These are phyloP conservation scores for Cyprinodon brontotheroides DNA, from an alignment of 2,113 vertebrate genomes.

Conservation along the genomic window DNA sequence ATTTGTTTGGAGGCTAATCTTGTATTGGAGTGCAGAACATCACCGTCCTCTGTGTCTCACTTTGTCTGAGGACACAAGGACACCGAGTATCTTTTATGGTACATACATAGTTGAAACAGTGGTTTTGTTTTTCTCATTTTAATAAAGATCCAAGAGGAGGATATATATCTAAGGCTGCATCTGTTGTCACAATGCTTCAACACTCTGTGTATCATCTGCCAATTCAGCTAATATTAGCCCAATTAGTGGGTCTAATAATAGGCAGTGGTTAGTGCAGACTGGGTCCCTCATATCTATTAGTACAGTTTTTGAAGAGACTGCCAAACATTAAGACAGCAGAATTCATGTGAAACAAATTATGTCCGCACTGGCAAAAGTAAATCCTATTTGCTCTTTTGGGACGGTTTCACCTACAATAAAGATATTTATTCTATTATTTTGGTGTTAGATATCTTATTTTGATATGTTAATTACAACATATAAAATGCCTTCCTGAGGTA, in stretches of 20 bases:
- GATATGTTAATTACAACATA: too few species aligned
- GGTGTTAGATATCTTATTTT: too few species aligned
- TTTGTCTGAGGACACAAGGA: neutral
- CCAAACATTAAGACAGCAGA: too few species aligned
- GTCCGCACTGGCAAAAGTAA: neutral
- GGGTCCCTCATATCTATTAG: slow-evolving; percentile 29
- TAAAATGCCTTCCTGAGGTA: too few species aligned
- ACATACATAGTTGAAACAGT: neutral
- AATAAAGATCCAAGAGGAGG: slow-evolving; percentile 60
- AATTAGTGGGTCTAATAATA: slow-evolving; percentile 2
- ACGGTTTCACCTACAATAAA: too few species aligned
- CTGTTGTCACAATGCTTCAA: slow-evolving; percentile 53
- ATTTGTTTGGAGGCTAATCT: slow-evolving; percentile 43
- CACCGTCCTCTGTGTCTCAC: slow-evolving; percentile 16
- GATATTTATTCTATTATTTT: too few species aligned
- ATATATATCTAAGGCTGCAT: slow-evolving; percentile 50
- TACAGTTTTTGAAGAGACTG: too few species aligned
- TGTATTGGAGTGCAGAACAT: slow-evolving; percentile 6
- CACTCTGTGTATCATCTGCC: slow-evolving; percentile 39
- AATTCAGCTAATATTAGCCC: slow-evolving; percentile 56
- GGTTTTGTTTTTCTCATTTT: slow-evolving; percentile 38
- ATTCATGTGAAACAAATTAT: too few species aligned
- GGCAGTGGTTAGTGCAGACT: slow-evolving; percentile 16
- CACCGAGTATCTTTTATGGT: neutral
- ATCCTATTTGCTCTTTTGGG: neutral